Evolutionary conservation across 2,113 vertebrate species (phyloP).

Genomic region (Hymenochirus boettgeri): DNA sequence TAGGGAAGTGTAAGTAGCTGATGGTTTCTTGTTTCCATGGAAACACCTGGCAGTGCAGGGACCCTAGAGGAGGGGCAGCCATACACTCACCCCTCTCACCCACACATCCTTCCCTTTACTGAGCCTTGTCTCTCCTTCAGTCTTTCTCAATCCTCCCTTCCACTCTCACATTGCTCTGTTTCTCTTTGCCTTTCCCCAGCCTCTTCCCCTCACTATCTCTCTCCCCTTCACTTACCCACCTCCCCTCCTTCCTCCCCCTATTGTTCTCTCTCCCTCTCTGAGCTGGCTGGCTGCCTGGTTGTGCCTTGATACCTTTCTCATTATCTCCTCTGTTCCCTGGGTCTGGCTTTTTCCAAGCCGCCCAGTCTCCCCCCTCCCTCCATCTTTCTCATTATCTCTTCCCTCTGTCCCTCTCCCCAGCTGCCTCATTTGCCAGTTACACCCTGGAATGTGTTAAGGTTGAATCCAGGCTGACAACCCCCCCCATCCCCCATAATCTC

Average conservation of each 20-base stretch:
- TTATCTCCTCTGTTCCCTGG: conserved; percentile 14
- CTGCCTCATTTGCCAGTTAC: conserved; percentile 15
- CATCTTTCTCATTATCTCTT: neutral
- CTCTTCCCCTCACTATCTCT: conserved; percentile 22
- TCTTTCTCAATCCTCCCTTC: neutral
- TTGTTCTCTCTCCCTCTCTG: conserved; percentile 39
- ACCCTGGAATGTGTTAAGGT: conserved; percentile 16
- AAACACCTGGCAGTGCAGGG: conserved; percentile 25
- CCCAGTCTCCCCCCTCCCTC: conserved; percentile 4
- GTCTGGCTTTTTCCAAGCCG: conserved; percentile 1
- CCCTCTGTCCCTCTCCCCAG: neutral
- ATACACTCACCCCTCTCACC: neutral
- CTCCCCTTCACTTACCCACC: neutral
- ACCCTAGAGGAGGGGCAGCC: conserved; percentile 15
- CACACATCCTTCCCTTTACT: neutral
- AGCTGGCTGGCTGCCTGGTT: conserved; percentile 48
- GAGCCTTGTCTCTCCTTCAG: too few relatives aligned
- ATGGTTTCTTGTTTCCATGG: conserved; percentile 24
- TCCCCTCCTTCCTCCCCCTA: conserved; percentile 13
- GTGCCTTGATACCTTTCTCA: conserved; percentile 31
- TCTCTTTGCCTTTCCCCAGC: conserved; percentile 12
- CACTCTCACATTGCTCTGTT: conserved; percentile 14
- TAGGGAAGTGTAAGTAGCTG: conserved; percentile 18
- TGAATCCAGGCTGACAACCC: neutral
- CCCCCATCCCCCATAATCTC: neutral